These are phyloP conservation scores for Heterodera carotae DNA, from an alignment of 1,140 invertebrate species.

Conservation along the genomic window DNA sequence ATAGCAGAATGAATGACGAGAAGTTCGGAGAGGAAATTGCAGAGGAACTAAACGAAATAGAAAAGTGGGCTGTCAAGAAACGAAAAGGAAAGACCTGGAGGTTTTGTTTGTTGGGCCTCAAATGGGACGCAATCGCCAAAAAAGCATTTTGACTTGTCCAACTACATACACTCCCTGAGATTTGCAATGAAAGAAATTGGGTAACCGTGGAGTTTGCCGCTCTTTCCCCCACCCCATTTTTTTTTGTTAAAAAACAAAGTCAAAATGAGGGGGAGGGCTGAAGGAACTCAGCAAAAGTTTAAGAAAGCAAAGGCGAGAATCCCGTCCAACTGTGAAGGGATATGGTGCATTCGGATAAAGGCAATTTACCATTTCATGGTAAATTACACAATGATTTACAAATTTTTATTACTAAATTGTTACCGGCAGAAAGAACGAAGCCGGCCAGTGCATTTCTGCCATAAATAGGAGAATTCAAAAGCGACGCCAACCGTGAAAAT, in stretches of 20 bases:
- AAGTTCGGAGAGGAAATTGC: slow-evolving; percentile 34
- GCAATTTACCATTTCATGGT: no score
- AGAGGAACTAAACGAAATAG: slow-evolving; percentile 33
- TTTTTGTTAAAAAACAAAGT: neutral
- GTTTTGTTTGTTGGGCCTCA: slow-evolving; percentile 34
- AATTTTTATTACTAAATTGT: neutral
- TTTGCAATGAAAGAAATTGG: slow-evolving; percentile 37
- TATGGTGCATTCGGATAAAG: no score
- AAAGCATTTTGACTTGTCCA: slow-evolving; percentile 45
- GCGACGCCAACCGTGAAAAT: slow-evolving; percentile 25
- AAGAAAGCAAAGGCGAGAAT: no score
- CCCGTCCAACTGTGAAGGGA: no score
- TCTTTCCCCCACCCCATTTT: no score
- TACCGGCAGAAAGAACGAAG: slow-evolving; percentile 43
- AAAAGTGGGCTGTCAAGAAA: slow-evolving; percentile 15
- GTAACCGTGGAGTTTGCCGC: no score
- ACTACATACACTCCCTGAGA: slow-evolving; percentile 36
- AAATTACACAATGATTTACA: no score
- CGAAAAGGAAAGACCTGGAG: neutral
- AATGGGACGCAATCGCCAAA: slow-evolving; percentile 29
- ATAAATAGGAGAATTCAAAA: slow-evolving; percentile 35
- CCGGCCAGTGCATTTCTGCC: slow-evolving; percentile 28
- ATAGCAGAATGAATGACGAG: slow-evolving; percentile 24
- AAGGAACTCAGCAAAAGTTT: no score
- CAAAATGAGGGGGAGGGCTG: slow-evolving; percentile 18